Evolutionary conservation across 1,140 invertebrate genomes (phyloP).

Genomic region (Cryptotermes secundus): DNA sequence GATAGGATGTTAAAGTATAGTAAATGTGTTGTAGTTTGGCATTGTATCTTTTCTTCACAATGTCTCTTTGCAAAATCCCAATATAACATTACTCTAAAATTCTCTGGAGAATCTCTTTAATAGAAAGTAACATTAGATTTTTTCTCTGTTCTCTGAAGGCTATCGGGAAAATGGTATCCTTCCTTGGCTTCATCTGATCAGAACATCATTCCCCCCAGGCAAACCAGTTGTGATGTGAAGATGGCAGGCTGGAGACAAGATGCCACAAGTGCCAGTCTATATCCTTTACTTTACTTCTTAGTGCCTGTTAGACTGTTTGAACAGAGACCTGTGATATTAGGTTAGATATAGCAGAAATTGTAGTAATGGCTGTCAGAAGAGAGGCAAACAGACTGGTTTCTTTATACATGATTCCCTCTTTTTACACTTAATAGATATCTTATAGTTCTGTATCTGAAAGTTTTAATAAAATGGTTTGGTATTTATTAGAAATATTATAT

Average conservation of each 20-base stretch:
- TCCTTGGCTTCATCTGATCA: constrained; percentile 4
- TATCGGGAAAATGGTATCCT: neutral
- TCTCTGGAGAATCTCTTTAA: no score
- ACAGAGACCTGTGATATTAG: neutral
- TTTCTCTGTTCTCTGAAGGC: constrained; percentile 11
- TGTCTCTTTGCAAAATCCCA: no score
- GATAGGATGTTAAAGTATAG: no score
- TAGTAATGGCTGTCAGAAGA: neutral
- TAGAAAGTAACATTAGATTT: neutral
- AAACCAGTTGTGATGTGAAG: constrained; percentile 3
- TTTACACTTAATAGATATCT: neutral
- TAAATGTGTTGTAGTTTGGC: no score
- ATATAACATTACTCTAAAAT: no score
- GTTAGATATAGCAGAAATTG: neutral
- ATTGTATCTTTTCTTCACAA: no score
- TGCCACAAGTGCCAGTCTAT: neutral
- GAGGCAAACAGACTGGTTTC: neutral
- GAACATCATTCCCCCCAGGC: neutral
- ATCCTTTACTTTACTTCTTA: neutral
- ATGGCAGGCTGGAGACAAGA: neutral
- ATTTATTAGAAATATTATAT: neutral
- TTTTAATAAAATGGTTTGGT: neutral
- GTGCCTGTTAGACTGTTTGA: neutral
- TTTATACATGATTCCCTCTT: neutral
- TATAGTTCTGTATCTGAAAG: neutral